Evolutionary conservation across 2,113 vertebrate genomes (phyloP), one percentile per base, ranked within the genome.

Genomic region (Syngnathus typhle): DNA sequence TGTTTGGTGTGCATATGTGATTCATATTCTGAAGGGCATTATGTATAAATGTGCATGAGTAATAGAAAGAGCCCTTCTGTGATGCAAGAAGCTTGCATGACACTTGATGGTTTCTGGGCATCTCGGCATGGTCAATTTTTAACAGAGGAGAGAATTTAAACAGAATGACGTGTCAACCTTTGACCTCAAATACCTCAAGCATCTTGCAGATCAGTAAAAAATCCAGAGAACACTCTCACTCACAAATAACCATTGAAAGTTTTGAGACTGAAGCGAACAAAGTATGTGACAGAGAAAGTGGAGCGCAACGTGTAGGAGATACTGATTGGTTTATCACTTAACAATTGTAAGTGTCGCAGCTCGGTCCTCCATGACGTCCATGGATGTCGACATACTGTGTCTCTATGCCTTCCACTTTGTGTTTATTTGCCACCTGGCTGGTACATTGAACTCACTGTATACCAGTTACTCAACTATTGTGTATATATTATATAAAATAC

Each of bases 11-110:
- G 11, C 60, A 3, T 64, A 46, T 32, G 9, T 59, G 64, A 71
- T 58, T 78, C 7, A 70, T 75, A 70, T 66, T 67, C 68, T 64
- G 55, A 55, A 46, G 37, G 46, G 60, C 23, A 60, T 15, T 32
- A 69, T 12, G 23, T 21, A 68, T 58, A 68, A 67, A 3, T 51
- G 44, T 49, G n/a, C 56, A 76, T 61, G 54, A 27, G 52, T 46
- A 27, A 66, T 44, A n/a, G n/a, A 44, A 44, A 23, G 7, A 23
- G 27, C 2, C 65, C 39, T 59, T 15, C 27, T 43, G 51, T 60
- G 19, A 65, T 61, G 59, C 6, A 60, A 16, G 38, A 60, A 59
- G 61, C 43, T 19, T 56, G 70, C 18, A 69, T 1, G 60, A 18
- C 44, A 19, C 39, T 65, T 44, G 60, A 19, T 60, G 16, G 21